Base-by-base conservation (phyloP, 2,888 invertebrate genomes). In the Drosophila borealis region DNA sequence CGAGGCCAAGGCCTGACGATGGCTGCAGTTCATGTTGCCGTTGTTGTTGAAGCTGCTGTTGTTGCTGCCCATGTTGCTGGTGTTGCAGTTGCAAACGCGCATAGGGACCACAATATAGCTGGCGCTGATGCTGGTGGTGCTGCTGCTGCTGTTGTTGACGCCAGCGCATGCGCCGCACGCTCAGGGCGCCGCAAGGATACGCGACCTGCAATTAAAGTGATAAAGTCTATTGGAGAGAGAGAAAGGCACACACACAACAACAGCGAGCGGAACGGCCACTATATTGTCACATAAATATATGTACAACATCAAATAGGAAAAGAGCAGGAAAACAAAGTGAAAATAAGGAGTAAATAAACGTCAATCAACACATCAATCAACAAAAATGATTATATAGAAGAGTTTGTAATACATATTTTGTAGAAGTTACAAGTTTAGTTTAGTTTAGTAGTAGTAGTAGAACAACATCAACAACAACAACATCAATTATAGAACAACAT, bases 401-500 rank as follows among this genome's bases (percentile, higher is more conserved):
- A 81, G 74, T 65, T 57, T 61, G 65, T 50, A 53, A 50, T 53
- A 62, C 53, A 63, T 75, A 75, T 63, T 55, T 75, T 62, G 62
- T 73, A 69, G 53, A 57, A 67, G 54, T 53, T 69, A 60, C 57
- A 51, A 29, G 61, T 63, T 68, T 63, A 71, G 42, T 66, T 75
- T 64, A 65, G 49, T 61, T 51, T 42, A 69, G 50, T 63, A 80
- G 78, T 70, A 78, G 75, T 71, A 69, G 82, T 67, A 82, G 71
- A 74, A 83, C 81, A 82, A 72, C 84, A 81, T 70, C 81, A 88
- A 85, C 83, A 87, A 79, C 86, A 84, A 86, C 80, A 81, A 73
- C 80, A 81, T 83, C 74, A 80, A 90, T 71, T 84, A 81, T 82
- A 79, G 80, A 82, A 80, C 81, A 85, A 90, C 89, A 90, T 88